phyloP scores from a whole-genome alignment of 2,113 vertebrate species.

The Psephotus haematonotus region DNA sequence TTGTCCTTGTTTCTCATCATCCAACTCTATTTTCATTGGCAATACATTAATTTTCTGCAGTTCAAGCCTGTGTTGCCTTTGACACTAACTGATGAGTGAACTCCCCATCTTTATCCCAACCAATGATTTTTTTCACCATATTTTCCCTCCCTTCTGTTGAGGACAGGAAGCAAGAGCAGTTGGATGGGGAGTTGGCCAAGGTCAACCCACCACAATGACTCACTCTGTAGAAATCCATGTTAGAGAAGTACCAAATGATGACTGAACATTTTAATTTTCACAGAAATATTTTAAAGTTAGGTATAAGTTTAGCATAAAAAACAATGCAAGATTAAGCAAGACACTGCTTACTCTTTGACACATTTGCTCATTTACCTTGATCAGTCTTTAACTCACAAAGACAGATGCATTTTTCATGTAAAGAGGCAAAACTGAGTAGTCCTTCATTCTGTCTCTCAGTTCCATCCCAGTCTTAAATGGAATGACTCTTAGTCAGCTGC shows the following conservation, averaged over 20 bases:
- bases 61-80: not conserved
- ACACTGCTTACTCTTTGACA: not conserved
- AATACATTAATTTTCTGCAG: not conserved
- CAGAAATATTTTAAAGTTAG: not conserved
- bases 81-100: not conserved
- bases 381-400: not conserved
- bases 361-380: not conserved
- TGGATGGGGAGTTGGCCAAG: not conserved
- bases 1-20: not conserved
- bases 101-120: not conserved
- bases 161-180: rapidly evolving
- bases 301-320: not conserved
- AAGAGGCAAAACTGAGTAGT: not conserved
- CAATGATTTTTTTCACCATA: not conserved
- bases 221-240: not conserved
- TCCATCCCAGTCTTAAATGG: not conserved
- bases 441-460: not conserved
- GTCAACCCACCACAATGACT: not conserved
- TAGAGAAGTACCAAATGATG: not conserved
- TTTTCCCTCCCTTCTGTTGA: not conserved
- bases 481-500: not conserved
- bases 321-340: not conserved
- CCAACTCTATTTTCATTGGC: not conserved
- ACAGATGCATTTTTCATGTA: not conserved
- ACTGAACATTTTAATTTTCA: not conserved